Base-by-base conservation (phyloP, 92 coral and sea anemone genomes). In the Epizoanthus fatuus region DNA sequence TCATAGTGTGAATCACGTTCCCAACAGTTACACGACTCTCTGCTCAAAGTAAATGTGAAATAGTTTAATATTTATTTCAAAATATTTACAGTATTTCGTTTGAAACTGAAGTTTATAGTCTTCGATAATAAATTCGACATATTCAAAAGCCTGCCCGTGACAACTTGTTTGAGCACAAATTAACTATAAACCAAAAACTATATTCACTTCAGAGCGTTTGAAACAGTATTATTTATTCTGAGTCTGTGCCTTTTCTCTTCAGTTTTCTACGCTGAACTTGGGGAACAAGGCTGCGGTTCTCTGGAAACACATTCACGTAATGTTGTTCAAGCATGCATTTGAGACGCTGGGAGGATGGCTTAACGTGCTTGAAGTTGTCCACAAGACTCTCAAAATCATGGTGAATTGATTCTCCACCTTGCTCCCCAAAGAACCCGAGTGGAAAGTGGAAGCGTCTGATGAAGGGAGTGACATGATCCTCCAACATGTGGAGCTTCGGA, bases 401-500 rank as follows among this genome's bases (percentile, higher is more conserved):
- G 16, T 74, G 79, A 19, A 74, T 74, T 67, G 25, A 22, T 22
- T 22, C 25, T 22, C 25, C 25, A 22, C 25, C 25, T 22, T 22
- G 25, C 25, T 22, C 73, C 3, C 73, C 73, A 12, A 42, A 74
- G 15, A 74, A 74, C 51, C 3, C 78, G 4, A 72, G 12, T 12
- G 59, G 78, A 14, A 72, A 72, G 8, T 42, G 57, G 58, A 57
- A 72, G 20, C 29, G 47, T 72, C 78, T 72, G 9, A 49, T 72
- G 12, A 72, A 72, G 2, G 47, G 15, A 13, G 29, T 62, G 2
- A 5, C 59, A 17, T 72, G 78, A 20, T 77, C 70, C 71, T 77
- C 71, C 29, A 58, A 16, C 83, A 77, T 77, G 69, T 77, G 83
- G 53, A 77, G 15, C 49, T 77, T 77, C 22, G 83, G 57, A 17